Evolutionary conservation across 2,888 invertebrate species (phyloP).

Genomic region (Azorinus chamasolen): DNA sequence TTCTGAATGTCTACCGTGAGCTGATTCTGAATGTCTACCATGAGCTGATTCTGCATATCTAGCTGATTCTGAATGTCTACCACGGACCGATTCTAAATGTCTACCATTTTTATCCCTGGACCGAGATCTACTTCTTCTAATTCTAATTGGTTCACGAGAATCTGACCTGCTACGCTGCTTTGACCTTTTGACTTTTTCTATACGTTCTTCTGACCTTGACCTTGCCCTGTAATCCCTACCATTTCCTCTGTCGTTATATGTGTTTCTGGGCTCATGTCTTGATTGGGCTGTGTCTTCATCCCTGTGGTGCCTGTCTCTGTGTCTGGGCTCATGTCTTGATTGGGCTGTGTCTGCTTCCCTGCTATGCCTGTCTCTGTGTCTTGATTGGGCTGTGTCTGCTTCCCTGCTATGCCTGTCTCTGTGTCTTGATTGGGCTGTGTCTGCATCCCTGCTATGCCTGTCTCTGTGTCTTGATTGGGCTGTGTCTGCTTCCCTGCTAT

Average conservation of each 20-base stretch:
- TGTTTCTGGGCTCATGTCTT: too few relatives aligned
- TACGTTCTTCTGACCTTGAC: constrained; percentile 23
- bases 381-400: too few relatives aligned
- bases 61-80: too few relatives aligned
- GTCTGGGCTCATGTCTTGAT: too few relatives aligned
- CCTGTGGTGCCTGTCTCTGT: not conserved
- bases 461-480: not conserved
- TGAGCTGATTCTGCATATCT: too few relatives aligned
- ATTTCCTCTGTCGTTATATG: not conserved
- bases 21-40: too few relatives aligned
- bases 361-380: not conserved
- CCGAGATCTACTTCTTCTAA: not conserved
- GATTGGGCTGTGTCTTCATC: not conserved
- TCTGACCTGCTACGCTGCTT: constrained; percentile 3
- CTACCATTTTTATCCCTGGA: too few relatives aligned
- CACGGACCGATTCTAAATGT: too few relatives aligned
- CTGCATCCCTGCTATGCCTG: not conserved
- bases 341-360: not conserved
- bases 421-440: not conserved
- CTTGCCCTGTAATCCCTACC: not conserved
- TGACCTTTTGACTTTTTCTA: constrained; percentile 4
- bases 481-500: constrained; percentile 10
- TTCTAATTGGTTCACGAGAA: not conserved
- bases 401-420: not conserved
- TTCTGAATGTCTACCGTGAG: too few relatives aligned